Base-by-base conservation (phyloP, 2,113 vertebrate genomes). In the Eulemur macaco region DNA sequence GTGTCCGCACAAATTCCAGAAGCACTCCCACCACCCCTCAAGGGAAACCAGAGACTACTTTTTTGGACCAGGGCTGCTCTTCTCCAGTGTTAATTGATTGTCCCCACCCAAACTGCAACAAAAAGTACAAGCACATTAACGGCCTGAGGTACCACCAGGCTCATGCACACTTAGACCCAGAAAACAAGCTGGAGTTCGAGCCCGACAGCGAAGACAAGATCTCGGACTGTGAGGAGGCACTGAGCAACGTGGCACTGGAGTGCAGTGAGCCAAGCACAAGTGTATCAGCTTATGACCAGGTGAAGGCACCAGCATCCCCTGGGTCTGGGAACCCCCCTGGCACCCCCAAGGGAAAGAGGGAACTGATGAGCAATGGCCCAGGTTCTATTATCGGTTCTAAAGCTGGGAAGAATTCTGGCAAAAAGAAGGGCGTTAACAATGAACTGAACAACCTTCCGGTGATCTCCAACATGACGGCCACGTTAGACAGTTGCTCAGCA, bases 121-220 rank as follows among this genome's bases (percentile, higher is more conserved):
- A 99, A 98, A 99, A 99, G 96, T 99, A 99, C 98, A 99, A 99
- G 99, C 99, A 99, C 99, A 99, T 99, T 98, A 99, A 99, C 2
- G 99, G 99, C 84, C 98, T 99, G 84, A 98, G 99, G 73, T 99
- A 99, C 98, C 99, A 99, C 98, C 99, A 99, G 98, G 99, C 99
- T 18, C 99, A 99, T 1, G 99, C 99, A 94, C 99, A 99, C 98
- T 98, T 99, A 96, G 99, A 99, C 92, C 99, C 98, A 1, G 99
- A 99, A 94, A 99, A 99, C 97, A 99, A 99, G 91, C 98, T 99
- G 84, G 99, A 99, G 81, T 99, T 99, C 71, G 99, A 99, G 97
- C 98, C 99, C 27, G 99, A 99, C 92, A 99, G 99, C 0, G 99
- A 99, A 97, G 99, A 99, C 82, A 99, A 99, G 96, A 99, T 99